Percentiles rank a stretch among this genome's conserved stretches.
Evolutionary conservation across 30 jellyfish, hydroid and myxozoan species (phyloP).

Genomic region (Chrysaora quinquecirrha): DNA sequence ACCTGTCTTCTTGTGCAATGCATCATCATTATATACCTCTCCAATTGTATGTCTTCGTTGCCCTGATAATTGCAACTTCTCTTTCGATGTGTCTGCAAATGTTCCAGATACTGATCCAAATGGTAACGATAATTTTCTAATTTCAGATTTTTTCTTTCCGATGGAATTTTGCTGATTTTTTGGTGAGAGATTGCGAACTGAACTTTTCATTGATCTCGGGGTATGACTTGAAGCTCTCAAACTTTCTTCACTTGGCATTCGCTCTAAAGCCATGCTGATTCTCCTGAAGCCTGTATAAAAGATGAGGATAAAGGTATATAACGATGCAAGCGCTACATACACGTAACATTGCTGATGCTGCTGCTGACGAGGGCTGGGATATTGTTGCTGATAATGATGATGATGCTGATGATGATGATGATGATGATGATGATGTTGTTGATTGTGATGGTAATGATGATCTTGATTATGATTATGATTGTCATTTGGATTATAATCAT

Average conservation of each 20-base stretch:
- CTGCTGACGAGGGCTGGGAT: too few relatives aligned
- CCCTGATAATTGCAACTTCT: neutral
- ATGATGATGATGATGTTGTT: too few relatives aligned
- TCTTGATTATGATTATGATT: too few relatives aligned
- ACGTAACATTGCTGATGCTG: too few relatives aligned
- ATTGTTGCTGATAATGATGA: too few relatives aligned
- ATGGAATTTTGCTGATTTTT: neutral
- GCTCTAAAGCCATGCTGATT: conserved; percentile 44
- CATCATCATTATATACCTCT: neutral
- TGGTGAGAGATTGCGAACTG: neutral
- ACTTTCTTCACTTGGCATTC: conserved; percentile 48
- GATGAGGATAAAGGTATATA: too few relatives aligned
- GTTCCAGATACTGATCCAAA: neutral
- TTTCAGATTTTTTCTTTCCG: neutral
- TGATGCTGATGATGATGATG: too few relatives aligned
- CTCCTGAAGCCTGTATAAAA: conserved; percentile 27
- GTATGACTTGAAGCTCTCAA: neutral
- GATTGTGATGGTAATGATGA: too few relatives aligned
- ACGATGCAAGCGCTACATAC: too few relatives aligned
- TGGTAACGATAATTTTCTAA: neutral
- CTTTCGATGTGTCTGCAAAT: neutral
- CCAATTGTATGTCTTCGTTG: conserved; percentile 60
- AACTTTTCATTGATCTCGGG: neutral
- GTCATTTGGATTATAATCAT: too few relatives aligned
- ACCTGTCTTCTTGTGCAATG: neutral